Evolutionary conservation across 2,797 vertebrate genomes (phyloP).

Genomic region (Muscicapa comitata): DNA sequence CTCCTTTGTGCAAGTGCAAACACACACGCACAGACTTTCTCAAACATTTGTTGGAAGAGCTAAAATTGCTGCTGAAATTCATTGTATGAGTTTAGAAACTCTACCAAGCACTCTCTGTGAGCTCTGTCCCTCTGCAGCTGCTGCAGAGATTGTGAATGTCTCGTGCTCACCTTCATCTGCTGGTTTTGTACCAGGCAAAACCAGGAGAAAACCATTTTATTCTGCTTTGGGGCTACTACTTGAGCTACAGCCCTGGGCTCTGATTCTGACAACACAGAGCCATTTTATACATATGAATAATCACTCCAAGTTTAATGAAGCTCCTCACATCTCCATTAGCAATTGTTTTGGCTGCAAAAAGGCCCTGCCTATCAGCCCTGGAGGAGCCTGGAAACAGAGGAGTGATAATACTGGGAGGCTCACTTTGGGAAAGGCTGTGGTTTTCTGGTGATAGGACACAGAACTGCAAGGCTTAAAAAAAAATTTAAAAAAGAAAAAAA

Average conservation of each 20-base stretch:
- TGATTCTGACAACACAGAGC: slow-evolving; percentile 15
- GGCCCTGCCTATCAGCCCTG: slow-evolving; percentile 22
- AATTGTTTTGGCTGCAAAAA: slow-evolving; percentile 50
- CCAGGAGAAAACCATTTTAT: not conserved
- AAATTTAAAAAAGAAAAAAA: not conserved
- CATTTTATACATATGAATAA: slow-evolving; percentile 32
- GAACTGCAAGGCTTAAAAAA: not conserved
- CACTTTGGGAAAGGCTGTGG: slow-evolving; percentile 7
- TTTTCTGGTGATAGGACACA: not conserved
- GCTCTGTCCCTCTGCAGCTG: not conserved
- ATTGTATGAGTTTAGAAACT: not conserved
- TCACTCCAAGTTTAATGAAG: slow-evolving; percentile 40
- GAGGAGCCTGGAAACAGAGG: slow-evolving; percentile 26
- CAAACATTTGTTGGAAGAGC: not conserved
- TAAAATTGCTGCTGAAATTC: not conserved
- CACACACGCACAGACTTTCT: not conserved
- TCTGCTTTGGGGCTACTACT: not conserved
- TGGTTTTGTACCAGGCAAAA: not conserved
- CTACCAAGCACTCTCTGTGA: not conserved
- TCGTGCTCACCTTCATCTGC: not conserved
- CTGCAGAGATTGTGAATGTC: not conserved
- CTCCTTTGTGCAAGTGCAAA: not conserved
- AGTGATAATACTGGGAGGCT: slow-evolving; percentile 20
- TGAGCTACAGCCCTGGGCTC: not conserved
- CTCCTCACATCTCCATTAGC: slow-evolving; percentile 36